Conservation (phyloP, 92 coral and sea anemone genomes). For the Porites rus region DNA sequence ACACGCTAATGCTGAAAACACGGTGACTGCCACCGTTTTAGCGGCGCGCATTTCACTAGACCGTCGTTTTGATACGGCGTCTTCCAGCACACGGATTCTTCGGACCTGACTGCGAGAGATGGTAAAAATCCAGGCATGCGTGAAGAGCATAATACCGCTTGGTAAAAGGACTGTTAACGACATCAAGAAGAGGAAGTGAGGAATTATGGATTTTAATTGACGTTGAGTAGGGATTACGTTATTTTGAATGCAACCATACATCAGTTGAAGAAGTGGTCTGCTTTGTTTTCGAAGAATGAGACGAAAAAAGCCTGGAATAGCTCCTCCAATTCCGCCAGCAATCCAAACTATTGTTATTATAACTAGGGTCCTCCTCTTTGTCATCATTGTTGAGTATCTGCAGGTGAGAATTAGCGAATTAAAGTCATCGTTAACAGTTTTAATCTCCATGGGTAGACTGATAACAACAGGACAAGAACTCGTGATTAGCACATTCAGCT, state of each 20-base stretch:
- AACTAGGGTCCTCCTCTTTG: constrained; percentile 9
- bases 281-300: neutral
- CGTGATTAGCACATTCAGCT: too few relatives aligned
- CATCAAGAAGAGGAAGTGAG: constrained; percentile 24
- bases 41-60: constrained; percentile 46
- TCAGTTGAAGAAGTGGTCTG: neutral
- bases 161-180: constrained; percentile 27
- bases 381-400: constrained; percentile 26
- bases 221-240: constrained; percentile 5
- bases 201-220: neutral
- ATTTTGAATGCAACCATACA: constrained; percentile 24
- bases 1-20: constrained; percentile 42
- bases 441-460: too few relatives aligned
- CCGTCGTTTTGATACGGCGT: constrained; percentile 23
- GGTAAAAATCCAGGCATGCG: constrained; percentile 40
- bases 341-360: constrained; percentile 13
- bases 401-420: neutral
- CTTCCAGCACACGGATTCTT: constrained; percentile 30
- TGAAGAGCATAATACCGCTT: constrained; percentile 31
- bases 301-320: neutral
- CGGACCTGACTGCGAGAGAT: constrained; percentile 17
- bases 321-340: constrained; percentile 17
- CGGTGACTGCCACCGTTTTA: constrained; percentile 24
- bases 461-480: too few relatives aligned
- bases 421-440: too few relatives aligned